phyloP scores from a whole-genome alignment of 2,113 vertebrate species.

The Apteryx mantelli region DNA sequence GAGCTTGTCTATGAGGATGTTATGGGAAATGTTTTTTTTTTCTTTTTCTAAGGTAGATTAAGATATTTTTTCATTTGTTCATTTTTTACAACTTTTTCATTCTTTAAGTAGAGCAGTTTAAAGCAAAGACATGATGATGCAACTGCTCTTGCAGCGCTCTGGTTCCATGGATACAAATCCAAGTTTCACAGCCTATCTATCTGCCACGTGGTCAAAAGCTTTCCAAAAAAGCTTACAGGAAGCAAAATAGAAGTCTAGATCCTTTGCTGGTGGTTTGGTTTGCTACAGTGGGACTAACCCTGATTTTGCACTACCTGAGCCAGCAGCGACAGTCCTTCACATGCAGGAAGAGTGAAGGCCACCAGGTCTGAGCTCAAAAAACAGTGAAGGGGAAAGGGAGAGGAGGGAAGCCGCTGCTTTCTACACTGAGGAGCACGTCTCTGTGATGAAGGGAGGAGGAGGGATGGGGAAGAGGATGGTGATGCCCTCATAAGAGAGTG shows the following conservation, averaged over 20 bases:
- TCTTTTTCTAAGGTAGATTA: neutral
- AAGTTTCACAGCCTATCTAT: neutral
- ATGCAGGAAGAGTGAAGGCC: too few relatives aligned
- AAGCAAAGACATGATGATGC: neutral
- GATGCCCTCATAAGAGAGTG: neutral
- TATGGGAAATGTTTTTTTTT: neutral
- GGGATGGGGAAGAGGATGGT: rapidly evolving
- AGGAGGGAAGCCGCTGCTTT: too few relatives aligned
- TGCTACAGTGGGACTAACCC: neutral
- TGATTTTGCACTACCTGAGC: neutral
- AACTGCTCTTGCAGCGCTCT: neutral
- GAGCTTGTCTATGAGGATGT: too few relatives aligned
- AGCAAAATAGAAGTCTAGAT: neutral
- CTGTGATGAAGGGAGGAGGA: too few relatives aligned
- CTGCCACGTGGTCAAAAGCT: too few relatives aligned
- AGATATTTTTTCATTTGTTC: too few relatives aligned
- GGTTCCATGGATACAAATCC: neutral
- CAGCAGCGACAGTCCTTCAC: neutral
- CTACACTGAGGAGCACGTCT: too few relatives aligned
- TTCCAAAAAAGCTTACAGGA: neutral
- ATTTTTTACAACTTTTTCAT: neutral
- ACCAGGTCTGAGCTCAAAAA: too few relatives aligned
- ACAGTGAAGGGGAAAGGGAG: too few relatives aligned
- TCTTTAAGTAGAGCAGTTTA: neutral
- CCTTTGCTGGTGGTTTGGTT: neutral